phyloP scores from a whole-genome alignment of 1,140 invertebrate species.

The Bombus confusus region DNA sequence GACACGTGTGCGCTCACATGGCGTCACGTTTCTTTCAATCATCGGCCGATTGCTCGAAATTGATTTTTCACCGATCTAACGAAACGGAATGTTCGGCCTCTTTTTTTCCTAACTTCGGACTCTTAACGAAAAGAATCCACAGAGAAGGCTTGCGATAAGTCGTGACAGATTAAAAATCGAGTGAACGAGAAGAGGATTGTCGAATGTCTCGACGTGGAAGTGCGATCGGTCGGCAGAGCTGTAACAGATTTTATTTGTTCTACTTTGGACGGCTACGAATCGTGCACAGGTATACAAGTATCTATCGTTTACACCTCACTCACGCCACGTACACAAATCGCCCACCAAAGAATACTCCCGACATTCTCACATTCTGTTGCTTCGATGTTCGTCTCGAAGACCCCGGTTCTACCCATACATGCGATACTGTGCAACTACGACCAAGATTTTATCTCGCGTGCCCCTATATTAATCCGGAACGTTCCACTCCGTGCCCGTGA shows the following conservation, averaged over 20 bases:
- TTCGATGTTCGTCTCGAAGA: constrained; percentile 39
- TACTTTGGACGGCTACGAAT: constrained; percentile 71
- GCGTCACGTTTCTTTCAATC: neutral
- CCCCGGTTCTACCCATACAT: neutral
- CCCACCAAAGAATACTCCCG: constrained; percentile 44
- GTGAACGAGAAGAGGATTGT: too few species aligned
- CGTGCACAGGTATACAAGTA: constrained; percentile 68
- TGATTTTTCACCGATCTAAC: neutral
- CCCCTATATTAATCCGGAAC: neutral
- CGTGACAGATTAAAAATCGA: neutral
- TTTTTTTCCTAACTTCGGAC: neutral
- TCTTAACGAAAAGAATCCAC: neutral
- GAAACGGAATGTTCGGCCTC: neutral
- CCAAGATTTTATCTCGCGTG: neutral
- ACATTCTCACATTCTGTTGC: constrained; percentile 38
- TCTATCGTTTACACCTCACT: constrained; percentile 61
- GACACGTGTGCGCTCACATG: constrained; percentile 12
- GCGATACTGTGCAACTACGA: neutral
- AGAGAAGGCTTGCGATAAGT: neutral
- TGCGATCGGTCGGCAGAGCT: constrained; percentile 65
- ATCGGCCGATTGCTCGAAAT: neutral
- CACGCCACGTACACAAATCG: constrained; percentile 57
- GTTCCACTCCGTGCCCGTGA: neutral
- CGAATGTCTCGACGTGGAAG: neutral
- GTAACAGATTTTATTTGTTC: constrained; percentile 70